Base-by-base conservation (phyloP, 2,797 vertebrate genomes). In the Microctenopoma steveboyesi region DNA sequence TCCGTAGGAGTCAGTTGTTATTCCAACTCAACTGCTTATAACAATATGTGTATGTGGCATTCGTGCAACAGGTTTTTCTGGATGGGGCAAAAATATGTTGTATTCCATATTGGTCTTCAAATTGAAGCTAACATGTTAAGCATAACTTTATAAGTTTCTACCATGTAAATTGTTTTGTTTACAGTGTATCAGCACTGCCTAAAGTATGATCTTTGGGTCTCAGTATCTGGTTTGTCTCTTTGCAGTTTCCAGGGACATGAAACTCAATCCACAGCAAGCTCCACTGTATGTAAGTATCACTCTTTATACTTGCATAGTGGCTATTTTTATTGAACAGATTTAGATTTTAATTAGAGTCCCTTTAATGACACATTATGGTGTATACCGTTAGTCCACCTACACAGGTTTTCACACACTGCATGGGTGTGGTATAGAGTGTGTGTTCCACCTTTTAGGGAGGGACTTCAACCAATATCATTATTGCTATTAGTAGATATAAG, bases 221-320 rank as follows among this genome's bases (percentile, higher is more conserved):
- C 42, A 45, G 42, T 45, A 14, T 45, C 15, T 16, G 15, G 42
- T 5, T 69, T 74, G 49, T 84, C 77, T 87, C 83, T 84, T 95
- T 94, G 63, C 93, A 96, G 96, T 91, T 89, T 95, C 95, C 93
- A 93, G 93, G 95, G 97, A 96, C 96, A 99, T 99, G 98, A 98
- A 98, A 97, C 96, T 99, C 93, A 96, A 95, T 95, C 98, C 97
- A 94, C 95, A 96, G 69, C 96, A 98, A 95, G 97, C 96, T 93
- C 97, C 98, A 0, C 87, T 99, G 84, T 99, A 99, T 95, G 98
- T 98, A 88, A 99, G 98, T 98, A 93, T 79, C 48, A 52, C 28
- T 30, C 4, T 53, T 70, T 55, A 58, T 30, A 57, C 18, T 51
- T 33, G 10, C 11, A 33, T 33, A 35, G n/a, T 4, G 5, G 39